Evolutionary conservation across 1,140 invertebrate species (phyloP).

Genomic region (Grapholita molesta): DNA sequence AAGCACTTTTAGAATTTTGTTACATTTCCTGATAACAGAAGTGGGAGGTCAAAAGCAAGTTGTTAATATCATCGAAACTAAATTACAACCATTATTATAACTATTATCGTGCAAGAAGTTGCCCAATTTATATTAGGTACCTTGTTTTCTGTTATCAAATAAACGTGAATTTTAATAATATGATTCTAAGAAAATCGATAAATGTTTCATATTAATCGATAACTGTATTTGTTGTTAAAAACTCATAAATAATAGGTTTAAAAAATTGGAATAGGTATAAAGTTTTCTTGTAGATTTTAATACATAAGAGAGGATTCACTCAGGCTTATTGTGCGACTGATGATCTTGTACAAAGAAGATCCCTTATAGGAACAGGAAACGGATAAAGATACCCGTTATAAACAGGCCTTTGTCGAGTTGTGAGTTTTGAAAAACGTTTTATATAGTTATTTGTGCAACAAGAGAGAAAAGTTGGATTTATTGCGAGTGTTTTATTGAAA

Average conservation of each 20-base stretch:
- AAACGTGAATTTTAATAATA: not conserved
- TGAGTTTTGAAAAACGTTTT: no score
- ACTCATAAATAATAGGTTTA: not conserved
- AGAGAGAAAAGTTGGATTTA: no score
- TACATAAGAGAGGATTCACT: not conserved
- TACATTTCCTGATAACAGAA: slow-evolving; percentile 10
- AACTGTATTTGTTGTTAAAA: not conserved
- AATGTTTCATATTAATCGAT: no score
- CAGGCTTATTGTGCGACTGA: not conserved
- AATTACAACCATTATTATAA: not conserved
- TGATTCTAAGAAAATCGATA: not conserved
- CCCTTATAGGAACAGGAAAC: not conserved
- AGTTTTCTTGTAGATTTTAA: not conserved
- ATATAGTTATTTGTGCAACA: no score
- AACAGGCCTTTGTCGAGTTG: not conserved
- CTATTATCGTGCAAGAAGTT: not conserved
- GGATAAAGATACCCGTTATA: not conserved
- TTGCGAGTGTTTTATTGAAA: no score
- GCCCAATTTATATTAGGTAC: not conserved
- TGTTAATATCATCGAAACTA: not conserved
- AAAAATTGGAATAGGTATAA: not conserved
- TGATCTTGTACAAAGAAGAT: not conserved
- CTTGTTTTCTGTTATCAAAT: not conserved
- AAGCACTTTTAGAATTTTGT: not conserved
- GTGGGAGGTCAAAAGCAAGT: not conserved